Evolutionary conservation across 2,797 vertebrate genomes (phyloP), one percentile per base, ranked within the genome.

Genomic region (Liparis tanakae): DNA sequence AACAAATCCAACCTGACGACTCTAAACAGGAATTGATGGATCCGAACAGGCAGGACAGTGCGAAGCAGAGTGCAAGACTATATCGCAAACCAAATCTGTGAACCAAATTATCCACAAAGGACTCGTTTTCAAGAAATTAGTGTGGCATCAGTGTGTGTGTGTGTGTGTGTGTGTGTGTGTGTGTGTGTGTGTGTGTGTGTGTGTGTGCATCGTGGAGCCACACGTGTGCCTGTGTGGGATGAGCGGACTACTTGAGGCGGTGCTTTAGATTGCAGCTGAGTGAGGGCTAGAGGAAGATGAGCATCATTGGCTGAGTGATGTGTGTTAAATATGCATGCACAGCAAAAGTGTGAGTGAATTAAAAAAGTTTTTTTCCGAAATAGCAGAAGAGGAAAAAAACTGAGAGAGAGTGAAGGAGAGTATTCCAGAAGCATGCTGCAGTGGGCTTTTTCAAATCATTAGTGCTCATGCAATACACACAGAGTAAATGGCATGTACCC

Each of bases 251-350:
- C 78, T 88, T 58, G 62, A 65, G 71, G 82, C 62, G 13, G 74
- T 79, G 74, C 85, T 86, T 83, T 74, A 79, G 72, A 87, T 33
- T 83, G 79, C 76, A 80, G 84, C 81, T 85, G 74, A 71, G 71
- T 58, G 88, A 79, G 57, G 71, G 82, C 80, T 79, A 70, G 76
- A 68, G 76, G 78, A 87, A 74, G 83, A 84, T 84, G 81, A 82
- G 84, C 83, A 85, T 89, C 79, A 85, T 75, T 86, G 88, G 80
- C 77, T 77, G 87, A 87, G 63, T 76, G 78, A 87, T 85, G 75
- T 85, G 70, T 79, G 83, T 84, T 81, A 85, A 88, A 87, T 84
- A 90, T 91, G 79, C 79, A 90, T 89, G 80, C 76, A 74, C 82
- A 75, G 85, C 81, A 76, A 78, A 30, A 84, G 69, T 64, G 79